Conservation (phyloP, 1,140 invertebrate species). For the Drosophila lowei region DNA sequence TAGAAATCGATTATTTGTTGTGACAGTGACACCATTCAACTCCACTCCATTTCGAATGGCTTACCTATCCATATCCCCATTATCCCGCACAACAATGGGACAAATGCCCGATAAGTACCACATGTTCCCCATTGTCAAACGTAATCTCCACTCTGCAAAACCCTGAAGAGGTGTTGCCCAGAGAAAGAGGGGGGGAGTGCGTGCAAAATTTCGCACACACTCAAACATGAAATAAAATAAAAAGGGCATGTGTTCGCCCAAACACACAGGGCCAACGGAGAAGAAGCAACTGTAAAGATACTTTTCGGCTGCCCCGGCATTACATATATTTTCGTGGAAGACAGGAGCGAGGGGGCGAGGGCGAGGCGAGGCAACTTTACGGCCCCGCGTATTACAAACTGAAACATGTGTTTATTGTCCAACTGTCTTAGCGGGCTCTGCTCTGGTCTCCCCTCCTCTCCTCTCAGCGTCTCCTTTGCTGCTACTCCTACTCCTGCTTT, state of each 20-base stretch:
- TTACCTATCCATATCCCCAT: conserved; percentile 20
- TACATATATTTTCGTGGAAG: conserved; percentile 30
- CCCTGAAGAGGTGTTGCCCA: conserved; percentile 1
- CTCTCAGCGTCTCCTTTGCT: background rate
- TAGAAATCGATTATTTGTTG: conserved; percentile 40
- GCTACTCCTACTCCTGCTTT: conserved; percentile 4
- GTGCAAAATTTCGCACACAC: conserved; percentile 50
- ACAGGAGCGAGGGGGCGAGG: background rate
- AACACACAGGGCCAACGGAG: conserved; percentile 32
- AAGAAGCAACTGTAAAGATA: conserved; percentile 47
- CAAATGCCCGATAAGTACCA: conserved; percentile 33
- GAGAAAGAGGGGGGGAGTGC: conserved; percentile 5
- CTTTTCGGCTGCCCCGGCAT: conserved; percentile 64
- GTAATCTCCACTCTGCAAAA: conserved; percentile 46
- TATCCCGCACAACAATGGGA: conserved; percentile 9
- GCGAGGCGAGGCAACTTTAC: conserved; percentile 56
- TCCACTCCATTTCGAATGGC: conserved; percentile 39
- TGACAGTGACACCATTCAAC: conserved; percentile 51
- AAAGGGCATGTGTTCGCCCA: conserved; percentile 64
- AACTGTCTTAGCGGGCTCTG: conserved; percentile 26
- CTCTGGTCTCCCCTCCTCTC: background rate
- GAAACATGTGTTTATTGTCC: conserved; percentile 79
- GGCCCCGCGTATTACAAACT: conserved; percentile 75
- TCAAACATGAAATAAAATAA: conserved; percentile 33
- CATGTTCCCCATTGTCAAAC: conserved; percentile 58